phyloP scores from a whole-genome alignment of 2,113 vertebrate species.

The Cochlearius cochlearius region DNA sequence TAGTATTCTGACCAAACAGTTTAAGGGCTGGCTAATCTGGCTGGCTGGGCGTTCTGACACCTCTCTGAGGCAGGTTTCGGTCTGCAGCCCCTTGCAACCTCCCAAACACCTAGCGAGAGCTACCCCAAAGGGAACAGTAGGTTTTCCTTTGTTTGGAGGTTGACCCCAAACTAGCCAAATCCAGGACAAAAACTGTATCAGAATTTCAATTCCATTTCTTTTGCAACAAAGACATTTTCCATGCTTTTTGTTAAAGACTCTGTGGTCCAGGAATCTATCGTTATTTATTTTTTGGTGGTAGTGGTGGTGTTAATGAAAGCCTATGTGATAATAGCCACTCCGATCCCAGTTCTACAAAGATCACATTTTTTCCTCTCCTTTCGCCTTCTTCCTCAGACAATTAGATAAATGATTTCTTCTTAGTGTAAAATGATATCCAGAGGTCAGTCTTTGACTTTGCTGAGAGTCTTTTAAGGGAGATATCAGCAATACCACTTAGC shows the following conservation, averaged over 20 bases:
- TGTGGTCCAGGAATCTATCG: neutral
- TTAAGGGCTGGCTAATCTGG: neutral
- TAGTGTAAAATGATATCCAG: constrained; percentile 14
- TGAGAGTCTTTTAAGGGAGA: neutral
- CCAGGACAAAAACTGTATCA: neutral
- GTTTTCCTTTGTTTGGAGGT: neutral
- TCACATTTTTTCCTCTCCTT: neutral
- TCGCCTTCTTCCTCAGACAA: neutral
- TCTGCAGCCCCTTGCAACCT: neutral
- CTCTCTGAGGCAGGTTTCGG: neutral
- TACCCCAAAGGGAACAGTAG: neutral
- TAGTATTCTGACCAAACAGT: constrained; percentile 18
- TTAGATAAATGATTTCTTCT: neutral
- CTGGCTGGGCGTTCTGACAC: neutral
- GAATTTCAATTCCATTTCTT: neutral
- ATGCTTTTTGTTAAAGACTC: neutral
- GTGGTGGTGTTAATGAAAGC: neutral
- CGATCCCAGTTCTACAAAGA: neutral
- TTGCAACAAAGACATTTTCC: neutral
- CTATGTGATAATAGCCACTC: neutral
- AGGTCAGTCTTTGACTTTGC: constrained; percentile 32
- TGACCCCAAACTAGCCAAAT: neutral
- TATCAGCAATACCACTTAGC: constrained; percentile 34
- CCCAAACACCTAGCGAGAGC: neutral
- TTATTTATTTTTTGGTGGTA: neutral